Conservation (phyloP, 2,888 invertebrate species). For the Pelosia muscerda region DNA sequence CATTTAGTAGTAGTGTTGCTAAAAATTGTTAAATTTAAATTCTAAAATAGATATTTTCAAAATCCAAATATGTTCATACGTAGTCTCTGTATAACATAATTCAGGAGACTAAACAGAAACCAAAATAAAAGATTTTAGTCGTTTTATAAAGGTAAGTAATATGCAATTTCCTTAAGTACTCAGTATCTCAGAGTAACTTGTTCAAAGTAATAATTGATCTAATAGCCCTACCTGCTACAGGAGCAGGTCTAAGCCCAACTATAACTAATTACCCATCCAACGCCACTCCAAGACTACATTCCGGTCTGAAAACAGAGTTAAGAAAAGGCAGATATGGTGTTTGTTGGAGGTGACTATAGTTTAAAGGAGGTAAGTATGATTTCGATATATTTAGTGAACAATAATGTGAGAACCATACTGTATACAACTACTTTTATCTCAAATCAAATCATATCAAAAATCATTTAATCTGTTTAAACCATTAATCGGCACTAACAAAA, state of each 20-base stretch:
- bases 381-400: background rate
- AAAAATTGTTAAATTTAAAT: too few relatives aligned
- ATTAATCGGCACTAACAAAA: too few relatives aligned
- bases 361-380: background rate
- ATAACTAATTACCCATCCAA: conserved; percentile 63
- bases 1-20: too few relatives aligned
- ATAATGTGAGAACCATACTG: too few relatives aligned
- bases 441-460: too few relatives aligned
- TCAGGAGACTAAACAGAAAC: background rate
- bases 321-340: conserved; percentile 13
- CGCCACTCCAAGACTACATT: conserved; percentile 51
- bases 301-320: conserved; percentile 32
- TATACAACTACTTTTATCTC: too few relatives aligned
- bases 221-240: conserved; percentile 49
- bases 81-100: background rate
- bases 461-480: too few relatives aligned
- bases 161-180: conserved; percentile 18
- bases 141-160: background rate
- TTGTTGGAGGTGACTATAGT: background rate
- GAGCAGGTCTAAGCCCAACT: conserved; percentile 57
- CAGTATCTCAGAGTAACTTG: conserved; percentile 15
- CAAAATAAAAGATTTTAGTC: background rate
- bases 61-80: background rate
- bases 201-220: conserved; percentile 31
- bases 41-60: background rate